phyloP scores from a whole-genome alignment of 53 echinoderm and acorn worm genomes.

The Henricia sp. region DNA sequence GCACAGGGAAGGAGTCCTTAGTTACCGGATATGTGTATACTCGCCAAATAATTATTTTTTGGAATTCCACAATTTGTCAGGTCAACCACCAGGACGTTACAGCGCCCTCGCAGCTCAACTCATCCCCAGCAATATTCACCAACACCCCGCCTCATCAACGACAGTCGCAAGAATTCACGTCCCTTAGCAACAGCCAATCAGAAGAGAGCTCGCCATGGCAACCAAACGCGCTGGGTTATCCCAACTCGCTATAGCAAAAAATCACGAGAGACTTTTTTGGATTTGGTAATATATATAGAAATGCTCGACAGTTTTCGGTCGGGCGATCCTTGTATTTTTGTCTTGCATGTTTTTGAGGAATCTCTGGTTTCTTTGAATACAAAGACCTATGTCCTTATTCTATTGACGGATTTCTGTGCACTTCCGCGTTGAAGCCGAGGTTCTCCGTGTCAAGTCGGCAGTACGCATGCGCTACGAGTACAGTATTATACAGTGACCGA shows the following conservation, averaged over 20 bases:
- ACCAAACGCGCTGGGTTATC: constrained; percentile 32
- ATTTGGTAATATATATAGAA: background rate
- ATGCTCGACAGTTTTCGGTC: no score
- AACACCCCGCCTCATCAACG: background rate
- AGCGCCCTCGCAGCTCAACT: background rate
- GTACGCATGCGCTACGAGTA: no score
- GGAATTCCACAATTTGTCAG: background rate
- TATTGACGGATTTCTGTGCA: no score
- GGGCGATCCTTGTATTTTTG: no score
- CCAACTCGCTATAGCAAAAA: constrained; percentile 38
- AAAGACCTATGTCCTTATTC: no score
- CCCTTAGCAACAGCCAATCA: constrained; percentile 45
- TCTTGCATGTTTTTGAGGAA: no score
- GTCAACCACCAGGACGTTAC: constrained; percentile 7
- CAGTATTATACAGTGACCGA: no score
- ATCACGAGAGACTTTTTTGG: background rate
- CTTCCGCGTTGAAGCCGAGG: no score
- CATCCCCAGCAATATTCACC: constrained; percentile 49
- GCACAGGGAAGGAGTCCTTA: no score
- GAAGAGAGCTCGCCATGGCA: constrained; percentile 40
- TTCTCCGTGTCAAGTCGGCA: no score
- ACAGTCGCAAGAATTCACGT: constrained; percentile 26
- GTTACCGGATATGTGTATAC: no score
- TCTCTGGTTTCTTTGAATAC: no score
- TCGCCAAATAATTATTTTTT: background rate